These are phyloP conservation scores for Poeciliopsis retropinna DNA, from an alignment of 2,113 vertebrate genomes.

Conservation along the genomic window DNA sequence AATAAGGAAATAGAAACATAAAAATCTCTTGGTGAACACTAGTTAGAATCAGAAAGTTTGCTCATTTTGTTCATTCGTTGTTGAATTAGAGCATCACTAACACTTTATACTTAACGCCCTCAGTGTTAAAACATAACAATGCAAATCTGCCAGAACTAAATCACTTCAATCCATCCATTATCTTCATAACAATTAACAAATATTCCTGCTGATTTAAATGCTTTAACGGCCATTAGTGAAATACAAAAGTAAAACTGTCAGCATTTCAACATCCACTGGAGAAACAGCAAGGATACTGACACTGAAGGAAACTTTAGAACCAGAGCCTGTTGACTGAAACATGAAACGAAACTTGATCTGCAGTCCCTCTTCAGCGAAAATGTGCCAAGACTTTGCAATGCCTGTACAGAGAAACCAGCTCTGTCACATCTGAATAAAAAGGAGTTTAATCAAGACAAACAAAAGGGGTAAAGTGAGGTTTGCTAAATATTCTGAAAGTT, in stretches of 20 bases:
- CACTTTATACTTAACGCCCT: no score
- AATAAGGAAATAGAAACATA: no score
- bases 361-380: not conserved
- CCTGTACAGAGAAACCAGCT: constrained; percentile 7
- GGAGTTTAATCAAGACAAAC: not conserved
- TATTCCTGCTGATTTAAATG: not conserved
- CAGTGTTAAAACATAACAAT: no score
- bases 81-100: no score
- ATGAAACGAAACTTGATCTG: constrained; percentile 44
- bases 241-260: not conserved
- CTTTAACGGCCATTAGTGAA: not conserved
- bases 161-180: not conserved
- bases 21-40: no score
- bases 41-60: no score
- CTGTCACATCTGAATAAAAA: not conserved
- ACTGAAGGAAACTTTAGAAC: constrained; percentile 37
- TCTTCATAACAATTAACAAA: not conserved
- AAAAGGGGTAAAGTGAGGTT: constrained; percentile 29
- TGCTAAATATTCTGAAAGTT: constrained; percentile 41
- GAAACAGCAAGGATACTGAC: not conserved
- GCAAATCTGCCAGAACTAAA: not conserved
- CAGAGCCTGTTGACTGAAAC: constrained; percentile 37
- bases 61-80: no score
- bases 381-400: not conserved
- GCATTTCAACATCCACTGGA: not conserved